Percentiles rank a stretch among this genome's conserved stretches.
Conservation (phyloP, 2,888 invertebrate species). For the Dryobotodes eremita region DNA sequence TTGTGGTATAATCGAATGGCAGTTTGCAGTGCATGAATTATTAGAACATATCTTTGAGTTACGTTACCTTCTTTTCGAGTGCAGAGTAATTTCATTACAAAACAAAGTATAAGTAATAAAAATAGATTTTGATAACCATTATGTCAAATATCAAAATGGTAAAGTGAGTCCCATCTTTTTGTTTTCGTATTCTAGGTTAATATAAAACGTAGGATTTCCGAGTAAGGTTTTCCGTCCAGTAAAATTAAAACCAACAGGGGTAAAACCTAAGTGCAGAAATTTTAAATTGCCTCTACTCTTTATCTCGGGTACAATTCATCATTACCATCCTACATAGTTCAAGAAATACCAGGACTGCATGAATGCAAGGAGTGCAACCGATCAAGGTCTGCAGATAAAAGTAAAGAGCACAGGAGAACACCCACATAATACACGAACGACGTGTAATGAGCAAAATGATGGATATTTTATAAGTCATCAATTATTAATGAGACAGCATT, state of each 20-base stretch:
- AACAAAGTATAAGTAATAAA: neutral
- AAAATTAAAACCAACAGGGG: neutral
- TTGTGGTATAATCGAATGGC: conserved; percentile 32
- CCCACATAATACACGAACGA: conserved; percentile 26
- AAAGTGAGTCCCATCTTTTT: too few relatives aligned
- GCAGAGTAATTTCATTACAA: neutral
- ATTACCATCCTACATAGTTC: conserved; percentile 37
- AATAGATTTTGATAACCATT: neutral
- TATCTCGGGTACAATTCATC: conserved; percentile 33
- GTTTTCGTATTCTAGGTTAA: neutral
- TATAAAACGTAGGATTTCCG: neutral
- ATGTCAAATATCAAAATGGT: neutral
- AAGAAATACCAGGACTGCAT: conserved; percentile 61
- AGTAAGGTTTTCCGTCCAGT: neutral
- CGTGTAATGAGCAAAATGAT: conserved; percentile 33
- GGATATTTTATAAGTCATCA: conserved; percentile 6
- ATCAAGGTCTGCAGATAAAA: conserved; percentile 64
- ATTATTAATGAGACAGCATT: neutral
- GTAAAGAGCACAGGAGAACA: conserved; percentile 46
- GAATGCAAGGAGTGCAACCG: conserved; percentile 56
- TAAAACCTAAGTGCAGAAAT: neutral
- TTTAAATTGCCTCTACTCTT: conserved; percentile 9
- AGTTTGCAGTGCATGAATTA: conserved; percentile 6
- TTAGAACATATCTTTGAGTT: conserved; percentile 1
- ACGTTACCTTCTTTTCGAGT: neutral